A percentile compares a stretch with the other conserved stretches of the same genome.
Conservation (phyloP, 2,113 vertebrate genomes). For the Sturnira hondurensis region DNA sequence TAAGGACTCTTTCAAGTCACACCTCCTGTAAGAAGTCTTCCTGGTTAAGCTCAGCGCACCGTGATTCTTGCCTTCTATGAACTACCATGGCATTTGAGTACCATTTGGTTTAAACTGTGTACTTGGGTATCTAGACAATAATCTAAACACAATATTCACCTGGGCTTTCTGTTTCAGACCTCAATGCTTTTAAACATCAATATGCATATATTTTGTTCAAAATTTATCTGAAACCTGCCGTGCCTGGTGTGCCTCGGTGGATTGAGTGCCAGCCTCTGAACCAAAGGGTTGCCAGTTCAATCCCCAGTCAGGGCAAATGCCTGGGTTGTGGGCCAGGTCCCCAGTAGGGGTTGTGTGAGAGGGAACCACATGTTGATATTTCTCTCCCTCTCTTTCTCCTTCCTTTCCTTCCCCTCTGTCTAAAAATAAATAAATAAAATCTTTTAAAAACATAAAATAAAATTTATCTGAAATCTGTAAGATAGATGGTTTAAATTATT, state of each 20-base stretch:
- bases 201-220: neutral
- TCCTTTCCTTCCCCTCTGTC: too few species aligned
- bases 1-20: neutral
- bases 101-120: neutral
- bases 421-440: too few species aligned
- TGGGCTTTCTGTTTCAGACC: neutral
- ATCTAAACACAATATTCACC: neutral
- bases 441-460: neutral
- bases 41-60: neutral
- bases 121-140: neutral
- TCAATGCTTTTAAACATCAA: neutral
- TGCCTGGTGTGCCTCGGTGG: too few species aligned
- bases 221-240: neutral
- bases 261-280: too few species aligned
- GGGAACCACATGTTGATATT: too few species aligned
- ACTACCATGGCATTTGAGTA: neutral
- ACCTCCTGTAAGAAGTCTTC: neutral
- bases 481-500: neutral
- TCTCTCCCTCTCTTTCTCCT: too few species aligned
- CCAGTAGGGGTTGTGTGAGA: too few species aligned
- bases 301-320: too few species aligned
- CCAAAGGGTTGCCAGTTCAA: too few species aligned
- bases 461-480: neutral
- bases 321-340: too few species aligned
- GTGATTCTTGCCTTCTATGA: neutral